phyloP scores from a whole-genome alignment of 2,113 vertebrate species.

The Dryoscopus gambensis region DNA sequence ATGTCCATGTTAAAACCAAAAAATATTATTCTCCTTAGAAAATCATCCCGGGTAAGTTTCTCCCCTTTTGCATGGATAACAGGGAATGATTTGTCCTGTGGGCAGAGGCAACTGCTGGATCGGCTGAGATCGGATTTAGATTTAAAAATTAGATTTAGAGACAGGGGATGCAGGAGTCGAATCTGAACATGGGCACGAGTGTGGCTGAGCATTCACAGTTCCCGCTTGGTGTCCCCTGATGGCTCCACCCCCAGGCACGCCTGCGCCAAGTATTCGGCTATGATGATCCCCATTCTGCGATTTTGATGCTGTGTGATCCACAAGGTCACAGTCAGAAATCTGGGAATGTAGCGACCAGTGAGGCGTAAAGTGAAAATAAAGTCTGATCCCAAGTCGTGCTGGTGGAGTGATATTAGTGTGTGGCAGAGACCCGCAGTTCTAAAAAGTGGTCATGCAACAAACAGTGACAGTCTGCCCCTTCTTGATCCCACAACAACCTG shows the following conservation, averaged over 20 bases:
- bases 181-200: neutral
- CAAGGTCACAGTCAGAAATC: neutral
- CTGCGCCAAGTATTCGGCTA: neutral
- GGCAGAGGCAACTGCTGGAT: neutral
- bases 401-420: neutral
- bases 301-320: accelerated
- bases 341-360: neutral
- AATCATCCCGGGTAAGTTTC: neutral
- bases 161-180: neutral
- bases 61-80: neutral
- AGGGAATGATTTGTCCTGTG: neutral
- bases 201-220: neutral
- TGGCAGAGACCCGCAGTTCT: neutral
- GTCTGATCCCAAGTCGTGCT: accelerated
- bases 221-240: neutral
- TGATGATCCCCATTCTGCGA: neutral
- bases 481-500: neutral
- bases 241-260: neutral
- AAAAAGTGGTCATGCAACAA: neutral
- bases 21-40: accelerated
- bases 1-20: neutral
- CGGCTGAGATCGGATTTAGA: neutral
- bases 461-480: neutral
- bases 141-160: neutral
- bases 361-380: neutral